Conservation (phyloP, 2,888 invertebrate genomes). For the Limnephilus rhombicus region DNA sequence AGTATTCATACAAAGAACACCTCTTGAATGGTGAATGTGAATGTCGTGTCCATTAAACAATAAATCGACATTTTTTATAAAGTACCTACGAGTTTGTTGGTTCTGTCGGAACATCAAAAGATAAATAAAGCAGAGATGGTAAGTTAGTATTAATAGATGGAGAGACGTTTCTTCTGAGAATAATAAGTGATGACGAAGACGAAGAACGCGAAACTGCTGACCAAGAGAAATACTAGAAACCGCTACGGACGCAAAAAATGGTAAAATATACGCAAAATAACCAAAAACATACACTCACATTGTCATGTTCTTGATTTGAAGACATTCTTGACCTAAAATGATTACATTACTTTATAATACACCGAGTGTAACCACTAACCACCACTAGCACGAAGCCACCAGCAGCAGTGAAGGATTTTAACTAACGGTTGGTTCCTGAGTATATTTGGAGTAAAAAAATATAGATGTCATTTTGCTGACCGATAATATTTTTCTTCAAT, state of each 20-base stretch:
- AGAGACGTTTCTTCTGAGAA: neutral
- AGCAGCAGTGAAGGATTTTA: too few species aligned
- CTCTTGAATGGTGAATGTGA: neutral
- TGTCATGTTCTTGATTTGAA: neutral
- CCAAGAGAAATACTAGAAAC: neutral
- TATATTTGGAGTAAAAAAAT: too few species aligned
- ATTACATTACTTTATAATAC: too few species aligned
- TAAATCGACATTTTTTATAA: neutral
- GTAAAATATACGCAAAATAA: neutral
- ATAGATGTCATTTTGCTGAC: too few species aligned
- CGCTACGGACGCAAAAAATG: neutral
- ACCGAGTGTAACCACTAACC: too few species aligned
- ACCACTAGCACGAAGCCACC: too few species aligned
- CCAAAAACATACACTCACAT: neutral
- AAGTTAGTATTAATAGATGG: neutral
- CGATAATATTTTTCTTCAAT: too few species aligned
- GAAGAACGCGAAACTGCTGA: neutral
- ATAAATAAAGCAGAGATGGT: neutral
- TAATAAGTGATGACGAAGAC: neutral
- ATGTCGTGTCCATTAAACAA: neutral
- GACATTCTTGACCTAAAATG: neutral
- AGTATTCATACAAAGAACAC: neutral
- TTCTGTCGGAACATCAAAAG: conserved; percentile 12
- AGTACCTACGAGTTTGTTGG: neutral
- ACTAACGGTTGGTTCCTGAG: too few species aligned